Conservation (phyloP, 2,113 vertebrate species). For the Poeciliopsis occidentalis region DNA sequence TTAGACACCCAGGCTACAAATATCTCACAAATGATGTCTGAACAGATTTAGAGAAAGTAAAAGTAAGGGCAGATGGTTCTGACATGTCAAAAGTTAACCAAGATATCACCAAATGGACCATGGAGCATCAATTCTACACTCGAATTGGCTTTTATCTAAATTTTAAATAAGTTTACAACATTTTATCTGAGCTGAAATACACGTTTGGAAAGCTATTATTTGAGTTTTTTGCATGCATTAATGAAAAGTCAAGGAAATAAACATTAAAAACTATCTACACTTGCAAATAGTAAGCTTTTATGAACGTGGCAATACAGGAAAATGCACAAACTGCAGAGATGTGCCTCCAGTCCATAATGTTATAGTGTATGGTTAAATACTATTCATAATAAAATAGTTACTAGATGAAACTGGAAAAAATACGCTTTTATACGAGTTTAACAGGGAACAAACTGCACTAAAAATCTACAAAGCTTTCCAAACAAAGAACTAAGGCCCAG, state of each 20-base stretch:
- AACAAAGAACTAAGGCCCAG: neutral
- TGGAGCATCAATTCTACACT: conserved; percentile 27
- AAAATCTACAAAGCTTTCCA: neutral
- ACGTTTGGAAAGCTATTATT: neutral
- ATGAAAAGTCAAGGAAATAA: neutral
- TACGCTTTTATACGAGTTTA: neutral
- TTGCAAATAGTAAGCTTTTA: no score
- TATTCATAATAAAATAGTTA: neutral
- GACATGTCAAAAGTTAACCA: conserved; percentile 55
- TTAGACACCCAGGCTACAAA: conserved; percentile 19
- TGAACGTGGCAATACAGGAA: no score
- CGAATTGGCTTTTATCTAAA: no score
- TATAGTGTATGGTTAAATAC: neutral
- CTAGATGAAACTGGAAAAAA: conserved; percentile 4
- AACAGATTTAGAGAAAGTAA: conserved; percentile 32
- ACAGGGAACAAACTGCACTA: neutral
- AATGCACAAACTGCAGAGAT: no score
- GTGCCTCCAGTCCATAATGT: neutral
- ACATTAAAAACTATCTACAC: no score
- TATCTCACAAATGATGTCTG: conserved; percentile 13
- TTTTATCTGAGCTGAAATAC: neutral
- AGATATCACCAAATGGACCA: conserved; percentile 59
- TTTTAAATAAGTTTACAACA: neutral
- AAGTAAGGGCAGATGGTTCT: conserved; percentile 51
- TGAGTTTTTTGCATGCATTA: neutral